Evolutionary conservation across 2,888 invertebrate species (phyloP).

Genomic region (Miltochrista miniata): DNA sequence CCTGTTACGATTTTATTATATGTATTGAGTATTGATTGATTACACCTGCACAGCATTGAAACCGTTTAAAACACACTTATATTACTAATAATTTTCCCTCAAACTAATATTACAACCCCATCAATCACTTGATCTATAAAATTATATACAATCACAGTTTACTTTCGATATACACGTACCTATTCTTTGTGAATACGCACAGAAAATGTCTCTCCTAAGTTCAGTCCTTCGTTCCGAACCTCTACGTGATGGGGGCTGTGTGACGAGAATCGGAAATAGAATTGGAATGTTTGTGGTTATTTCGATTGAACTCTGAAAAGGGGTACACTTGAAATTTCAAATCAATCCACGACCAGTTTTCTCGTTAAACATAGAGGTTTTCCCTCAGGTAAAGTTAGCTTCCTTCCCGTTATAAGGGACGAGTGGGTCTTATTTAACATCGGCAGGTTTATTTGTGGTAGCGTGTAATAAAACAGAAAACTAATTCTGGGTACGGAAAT

Average conservation of each 20-base stretch:
- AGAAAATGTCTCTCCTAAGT: conserved; percentile 56
- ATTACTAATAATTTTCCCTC: too few relatives aligned
- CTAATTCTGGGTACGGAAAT: conserved; percentile 40
- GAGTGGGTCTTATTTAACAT: conserved; percentile 42
- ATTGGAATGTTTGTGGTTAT: conserved; percentile 76
- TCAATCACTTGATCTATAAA: conserved; percentile 31
- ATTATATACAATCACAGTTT: conserved; percentile 33
- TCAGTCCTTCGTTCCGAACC: conserved; percentile 39
- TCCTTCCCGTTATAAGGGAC: conserved; percentile 45
- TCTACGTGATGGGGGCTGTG: conserved; percentile 67
- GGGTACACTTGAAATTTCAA: conserved; percentile 68
- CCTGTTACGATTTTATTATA: too few relatives aligned
- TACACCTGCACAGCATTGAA: too few relatives aligned
- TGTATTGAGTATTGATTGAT: too few relatives aligned
- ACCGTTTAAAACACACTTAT: too few relatives aligned
- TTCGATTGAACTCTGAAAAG: conserved; percentile 73
- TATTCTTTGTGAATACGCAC: conserved; percentile 53
- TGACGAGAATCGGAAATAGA: conserved; percentile 76
- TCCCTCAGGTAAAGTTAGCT: conserved; percentile 53
- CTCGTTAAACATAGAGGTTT: conserved; percentile 61
- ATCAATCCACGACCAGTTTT: conserved; percentile 55
- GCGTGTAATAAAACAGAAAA: conserved; percentile 41
- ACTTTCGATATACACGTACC: conserved; percentile 15
- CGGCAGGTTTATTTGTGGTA: conserved; percentile 42
- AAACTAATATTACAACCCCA: conserved; percentile 5